Base-by-base conservation (phyloP, 2,888 invertebrate species). In the Carabus problematicus region DNA sequence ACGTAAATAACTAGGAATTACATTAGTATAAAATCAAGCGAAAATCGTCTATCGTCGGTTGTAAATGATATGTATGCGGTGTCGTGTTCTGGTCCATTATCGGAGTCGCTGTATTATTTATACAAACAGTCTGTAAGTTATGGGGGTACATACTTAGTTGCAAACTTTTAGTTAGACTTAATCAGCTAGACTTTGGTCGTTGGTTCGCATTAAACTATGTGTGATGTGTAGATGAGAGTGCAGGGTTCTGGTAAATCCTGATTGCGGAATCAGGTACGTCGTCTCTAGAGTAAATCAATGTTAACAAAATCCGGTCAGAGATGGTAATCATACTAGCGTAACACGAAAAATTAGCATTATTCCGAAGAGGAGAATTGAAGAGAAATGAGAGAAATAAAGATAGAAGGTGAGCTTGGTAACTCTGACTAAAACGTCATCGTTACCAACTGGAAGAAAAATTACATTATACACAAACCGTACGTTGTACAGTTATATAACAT, bases 351-450 rank as follows among this genome's bases (percentile, higher is more conserved):
- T 45, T 45, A 45, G n/a, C 6, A 45, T 45, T 14, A 45, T 18
- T 56, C 56, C n/a, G 39, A 56, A 29, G n/a, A 11, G 11, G 1
- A 56, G 56, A 56, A 45, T 18, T 11, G 61, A 54, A 61, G 40
- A 61, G 60, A n/a, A n/a, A 60, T 59, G 19, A 49, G 14, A 52
- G 52, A 52, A 52, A 52, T 16, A 16, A 55, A 52, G 49, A 54
- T 11, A 45, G 40, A 54, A 61, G n/a, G 1, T 52, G 7, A 61
- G 49, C 45, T 49, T 69, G 55, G 6, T 8, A 42, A 62, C n/a
- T 62, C 40, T 69, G 69, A 69, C 69, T 69, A 69, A 69, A 69
- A 69, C 69, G 69, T 69, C 69, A 69, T 69, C 60, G 58, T 54
- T 49, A 43, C 52, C 60, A 60, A 55, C 18, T 49, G 59, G 54